These are phyloP conservation scores for Margarornis squamiger DNA, from an alignment of 2,797 vertebrate species.

Conservation along the genomic window DNA sequence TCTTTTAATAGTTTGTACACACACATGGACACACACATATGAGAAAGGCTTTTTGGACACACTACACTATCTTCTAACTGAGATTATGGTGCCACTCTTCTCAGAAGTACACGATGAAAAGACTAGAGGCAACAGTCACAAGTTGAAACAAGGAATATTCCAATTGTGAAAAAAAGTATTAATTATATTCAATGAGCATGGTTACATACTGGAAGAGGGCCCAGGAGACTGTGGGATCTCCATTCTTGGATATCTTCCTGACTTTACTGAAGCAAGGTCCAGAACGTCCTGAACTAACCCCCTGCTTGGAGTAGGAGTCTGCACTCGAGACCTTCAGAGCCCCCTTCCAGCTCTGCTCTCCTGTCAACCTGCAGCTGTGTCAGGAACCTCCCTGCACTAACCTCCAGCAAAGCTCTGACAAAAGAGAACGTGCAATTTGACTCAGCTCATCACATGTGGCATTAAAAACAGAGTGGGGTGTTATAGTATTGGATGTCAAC, in stretches of 20 bases:
- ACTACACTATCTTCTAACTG: neutral
- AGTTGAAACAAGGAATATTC: constrained; percentile 25
- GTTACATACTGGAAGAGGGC: neutral
- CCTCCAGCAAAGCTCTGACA: neutral
- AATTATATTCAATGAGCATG: neutral
- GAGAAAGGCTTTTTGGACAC: neutral
- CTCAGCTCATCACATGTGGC: neutral
- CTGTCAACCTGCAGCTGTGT: neutral
- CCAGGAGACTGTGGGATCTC: constrained; percentile 7
- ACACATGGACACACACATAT: neutral
- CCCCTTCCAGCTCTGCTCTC: neutral
- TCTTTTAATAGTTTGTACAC: neutral
- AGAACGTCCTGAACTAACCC: neutral
- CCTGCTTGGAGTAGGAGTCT: neutral
- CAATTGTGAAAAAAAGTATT: constrained; percentile 15
- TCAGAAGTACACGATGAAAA: constrained; percentile 3
- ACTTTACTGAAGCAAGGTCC: neutral
- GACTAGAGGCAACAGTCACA: neutral
- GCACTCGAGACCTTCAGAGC: neutral
- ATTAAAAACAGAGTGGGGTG: neutral
- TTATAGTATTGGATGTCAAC: neutral
- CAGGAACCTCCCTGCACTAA: neutral
- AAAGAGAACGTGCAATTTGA: neutral
- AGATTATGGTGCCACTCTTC: neutral
- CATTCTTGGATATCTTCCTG: constrained; percentile 7